Conservation (phyloP, 2,888 invertebrate genomes). For the Spicauda simplicius region DNA sequence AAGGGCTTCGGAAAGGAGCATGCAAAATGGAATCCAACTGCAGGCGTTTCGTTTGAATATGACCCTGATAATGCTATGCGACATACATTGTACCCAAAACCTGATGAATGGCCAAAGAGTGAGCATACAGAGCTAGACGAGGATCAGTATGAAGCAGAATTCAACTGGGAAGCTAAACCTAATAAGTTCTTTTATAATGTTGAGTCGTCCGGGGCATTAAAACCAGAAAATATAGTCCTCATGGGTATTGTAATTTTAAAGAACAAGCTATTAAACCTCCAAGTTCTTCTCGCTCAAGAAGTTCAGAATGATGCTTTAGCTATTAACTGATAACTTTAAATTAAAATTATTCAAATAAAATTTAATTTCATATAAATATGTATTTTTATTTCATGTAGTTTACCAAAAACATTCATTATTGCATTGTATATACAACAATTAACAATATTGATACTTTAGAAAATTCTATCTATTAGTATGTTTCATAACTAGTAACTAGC, state of each 20-base stretch:
- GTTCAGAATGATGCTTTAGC: conserved; percentile 93
- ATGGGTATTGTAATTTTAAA: conserved; percentile 97
- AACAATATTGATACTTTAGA: too few relatives aligned
- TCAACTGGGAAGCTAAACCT: conserved; percentile 97
- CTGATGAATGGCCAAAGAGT: conserved; percentile 99
- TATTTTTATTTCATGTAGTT: neutral
- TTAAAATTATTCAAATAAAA: neutral
- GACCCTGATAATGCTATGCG: conserved; percentile 99
- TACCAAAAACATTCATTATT: too few relatives aligned
- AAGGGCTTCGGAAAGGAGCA: conserved; percentile 99
- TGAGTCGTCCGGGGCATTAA: conserved; percentile 96
- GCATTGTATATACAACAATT: too few relatives aligned
- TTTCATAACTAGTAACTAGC: too few relatives aligned
- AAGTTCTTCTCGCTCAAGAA: conserved; percentile 96
- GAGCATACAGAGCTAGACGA: conserved; percentile 97
- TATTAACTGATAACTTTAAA: conserved; percentile 76
- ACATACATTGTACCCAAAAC: conserved; percentile 97
- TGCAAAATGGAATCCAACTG: conserved; percentile 99
- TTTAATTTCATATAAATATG: neutral
- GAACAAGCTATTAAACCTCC: conserved; percentile 97
- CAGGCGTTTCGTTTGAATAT: conserved; percentile 99
- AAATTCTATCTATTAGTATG: too few relatives aligned
- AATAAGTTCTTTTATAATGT: conserved; percentile 99
- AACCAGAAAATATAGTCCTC: conserved; percentile 98
- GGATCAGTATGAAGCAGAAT: conserved; percentile 96